Evolutionary conservation across 2,113 vertebrate genomes (phyloP), one percentile per base, ranked within the genome.

Genomic region (Synodontis membranacea): DNA sequence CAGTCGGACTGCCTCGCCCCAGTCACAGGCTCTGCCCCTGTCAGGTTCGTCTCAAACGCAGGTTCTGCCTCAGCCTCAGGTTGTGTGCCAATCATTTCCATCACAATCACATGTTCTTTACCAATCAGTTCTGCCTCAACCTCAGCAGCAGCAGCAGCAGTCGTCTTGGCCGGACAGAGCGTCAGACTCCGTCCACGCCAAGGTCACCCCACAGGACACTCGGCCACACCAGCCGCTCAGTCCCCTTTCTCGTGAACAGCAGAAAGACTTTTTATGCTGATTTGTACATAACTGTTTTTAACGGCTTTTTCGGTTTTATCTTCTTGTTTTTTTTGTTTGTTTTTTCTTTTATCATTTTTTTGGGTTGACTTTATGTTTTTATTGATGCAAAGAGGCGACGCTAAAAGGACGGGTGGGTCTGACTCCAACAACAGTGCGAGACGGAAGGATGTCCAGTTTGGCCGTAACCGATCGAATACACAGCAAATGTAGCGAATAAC

Each of bases 401-500:
- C 56, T 15, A 84, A 79, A 25, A n/a, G 48, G 66, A 28, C 34
- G 7, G n/a, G 70, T 9, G 92, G 88, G 94, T 91, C 90, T 94
- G 95, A 96, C 52, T 50, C 70, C 80, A 81, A 19, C 81, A 42
- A 39, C 64, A 25, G 66, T 94, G 75, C 70, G 93, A 93, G 94
- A 95, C 95, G 93, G 92, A 94, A 80, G 85, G 90, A 92, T 94
- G 92, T 92, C 92, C 92, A 93, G 94, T 93, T 91, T 91, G 58
- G 95, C 90, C 94, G 94, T 96, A 96, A 95, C 94, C 91, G 93
- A 95, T 95, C 80, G 83, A 90, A 94, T 93, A 83, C 87, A 90
- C 82, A 95, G 94, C 96, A 94, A 93, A 96, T 97, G 97, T 98
- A 97, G 97, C 97, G 96, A 95, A 95, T 95, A 94, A 96, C 96